Conservation (phyloP, 1,140 invertebrate species). For the Riptortus pedestris region DNA sequence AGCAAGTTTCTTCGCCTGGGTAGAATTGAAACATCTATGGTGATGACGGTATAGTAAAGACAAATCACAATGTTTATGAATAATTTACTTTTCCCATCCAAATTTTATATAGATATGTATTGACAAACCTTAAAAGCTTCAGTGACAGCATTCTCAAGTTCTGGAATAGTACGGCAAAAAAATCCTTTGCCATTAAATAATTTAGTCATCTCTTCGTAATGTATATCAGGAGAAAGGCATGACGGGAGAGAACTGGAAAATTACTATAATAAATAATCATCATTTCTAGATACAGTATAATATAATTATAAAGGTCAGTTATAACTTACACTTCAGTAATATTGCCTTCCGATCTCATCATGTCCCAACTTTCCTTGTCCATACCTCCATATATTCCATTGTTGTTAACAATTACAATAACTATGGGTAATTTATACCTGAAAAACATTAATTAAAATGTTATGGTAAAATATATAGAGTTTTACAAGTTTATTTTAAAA, state of each 20-base stretch:
- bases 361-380: slow-evolving; percentile 59
- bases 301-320: not conserved
- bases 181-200: slow-evolving; percentile 73
- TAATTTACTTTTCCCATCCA: not conserved
- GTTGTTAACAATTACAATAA: slow-evolving; percentile 90
- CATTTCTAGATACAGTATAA: slow-evolving; percentile 1
- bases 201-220: slow-evolving; percentile 82
- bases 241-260: slow-evolving; percentile 66
- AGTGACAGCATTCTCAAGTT: slow-evolving; percentile 59
- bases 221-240: slow-evolving; percentile 58
- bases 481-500: not conserved
- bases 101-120: not conserved
- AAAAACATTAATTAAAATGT: slow-evolving; percentile 28
- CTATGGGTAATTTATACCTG: slow-evolving; percentile 83
- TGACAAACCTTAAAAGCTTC: slow-evolving; percentile 47
- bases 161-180: slow-evolving; percentile 61
- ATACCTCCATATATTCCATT: slow-evolving; percentile 87
- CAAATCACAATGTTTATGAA: not conserved
- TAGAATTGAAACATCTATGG: not conserved
- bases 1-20: too few relatives aligned
- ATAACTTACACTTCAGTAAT: slow-evolving; percentile 40
- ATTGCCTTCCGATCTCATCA: slow-evolving; percentile 55
- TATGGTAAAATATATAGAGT: not conserved
- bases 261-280: not conserved
- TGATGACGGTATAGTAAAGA: not conserved